Evolutionary conservation across 2,888 invertebrate species (phyloP).

Genomic region (Acanthacorydalis orientalis): DNA sequence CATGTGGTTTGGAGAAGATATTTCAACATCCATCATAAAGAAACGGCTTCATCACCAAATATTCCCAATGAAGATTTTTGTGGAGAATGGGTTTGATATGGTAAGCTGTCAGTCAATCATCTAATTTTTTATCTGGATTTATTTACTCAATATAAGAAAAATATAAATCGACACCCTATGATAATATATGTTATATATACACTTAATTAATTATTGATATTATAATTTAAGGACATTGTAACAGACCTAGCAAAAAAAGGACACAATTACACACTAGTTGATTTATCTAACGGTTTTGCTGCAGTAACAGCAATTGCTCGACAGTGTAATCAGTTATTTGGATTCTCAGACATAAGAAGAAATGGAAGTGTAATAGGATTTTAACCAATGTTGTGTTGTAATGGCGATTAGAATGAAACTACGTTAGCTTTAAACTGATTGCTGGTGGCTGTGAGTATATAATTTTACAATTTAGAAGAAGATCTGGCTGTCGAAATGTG

Average conservation of each 20-base stretch:
- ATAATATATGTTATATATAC: too few relatives aligned
- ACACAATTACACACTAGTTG: slow-evolving; percentile 29
- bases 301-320: slow-evolving; percentile 35
- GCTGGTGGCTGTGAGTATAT: too few relatives aligned
- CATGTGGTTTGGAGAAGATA: slow-evolving; percentile 35
- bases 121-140: neutral
- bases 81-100: slow-evolving; percentile 30
- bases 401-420: neutral
- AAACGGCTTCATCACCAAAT: slow-evolving; percentile 46
- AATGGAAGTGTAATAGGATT: slow-evolving; percentile 4
- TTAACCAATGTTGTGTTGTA: neutral
- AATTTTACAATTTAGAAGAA: too few relatives aligned
- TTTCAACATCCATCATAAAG: slow-evolving; percentile 33
- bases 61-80: slow-evolving; percentile 33
- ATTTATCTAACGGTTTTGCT: slow-evolving; percentile 41
- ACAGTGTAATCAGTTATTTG: neutral
- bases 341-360: slow-evolving; percentile 4
- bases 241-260: slow-evolving; percentile 29
- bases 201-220: neutral
- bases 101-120: slow-evolving; percentile 15
- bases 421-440: neutral
- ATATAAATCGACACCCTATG: too few relatives aligned
- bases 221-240: slow-evolving; percentile 19
- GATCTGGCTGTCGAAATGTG: too few relatives aligned
- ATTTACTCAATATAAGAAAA: neutral